Percentiles rank a stretch among this genome's conserved stretches.
Conservation (phyloP, 1,140 invertebrate species). For the Drosophila virilis region DNA sequence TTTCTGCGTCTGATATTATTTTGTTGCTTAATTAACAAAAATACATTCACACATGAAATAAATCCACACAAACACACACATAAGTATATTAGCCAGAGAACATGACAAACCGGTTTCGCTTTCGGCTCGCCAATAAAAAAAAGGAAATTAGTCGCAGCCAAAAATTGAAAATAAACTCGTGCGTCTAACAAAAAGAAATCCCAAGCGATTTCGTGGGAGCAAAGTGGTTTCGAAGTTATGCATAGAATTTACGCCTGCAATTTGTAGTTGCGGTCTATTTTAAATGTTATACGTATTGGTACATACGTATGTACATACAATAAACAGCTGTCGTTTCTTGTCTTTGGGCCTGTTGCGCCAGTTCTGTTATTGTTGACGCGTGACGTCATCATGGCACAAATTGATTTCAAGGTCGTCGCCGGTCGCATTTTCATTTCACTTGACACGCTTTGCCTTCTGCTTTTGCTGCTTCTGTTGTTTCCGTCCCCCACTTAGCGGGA, state of each 20-base stretch:
- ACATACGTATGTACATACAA: background rate
- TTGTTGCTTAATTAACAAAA: slow-evolving; percentile 67
- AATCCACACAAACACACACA: background rate
- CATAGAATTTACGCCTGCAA: slow-evolving; percentile 11
- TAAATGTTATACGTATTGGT: slow-evolving; percentile 12
- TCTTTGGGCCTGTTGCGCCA: slow-evolving; percentile 30
- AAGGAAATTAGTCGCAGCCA: slow-evolving; percentile 58
- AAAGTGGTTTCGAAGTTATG: slow-evolving; percentile 28
- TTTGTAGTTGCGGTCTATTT: slow-evolving; percentile 31
- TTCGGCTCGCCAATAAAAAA: slow-evolving; percentile 47
- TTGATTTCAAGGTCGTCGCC: slow-evolving; percentile 72
- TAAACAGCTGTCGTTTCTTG: slow-evolving; percentile 57
- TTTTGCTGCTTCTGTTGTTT: slow-evolving; percentile 26
- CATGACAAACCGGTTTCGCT: slow-evolving; percentile 72
- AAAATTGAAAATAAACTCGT: slow-evolving; percentile 40
- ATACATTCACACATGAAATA: slow-evolving; percentile 17
- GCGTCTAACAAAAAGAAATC: slow-evolving; percentile 8
- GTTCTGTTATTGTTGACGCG: slow-evolving; percentile 45
- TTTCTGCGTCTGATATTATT: slow-evolving; percentile 5
- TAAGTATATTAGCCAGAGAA: slow-evolving; percentile 56
- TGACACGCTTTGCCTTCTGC: slow-evolving; percentile 69
- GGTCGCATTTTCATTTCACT: slow-evolving; percentile 79
- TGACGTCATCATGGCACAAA: slow-evolving; percentile 74
- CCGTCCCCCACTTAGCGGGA: background rate
- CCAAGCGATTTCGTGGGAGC: slow-evolving; percentile 58